These are phyloP conservation scores for Microctonus hyperodae DNA, from an alignment of 2,888 invertebrate species.

Conservation along the genomic window DNA sequence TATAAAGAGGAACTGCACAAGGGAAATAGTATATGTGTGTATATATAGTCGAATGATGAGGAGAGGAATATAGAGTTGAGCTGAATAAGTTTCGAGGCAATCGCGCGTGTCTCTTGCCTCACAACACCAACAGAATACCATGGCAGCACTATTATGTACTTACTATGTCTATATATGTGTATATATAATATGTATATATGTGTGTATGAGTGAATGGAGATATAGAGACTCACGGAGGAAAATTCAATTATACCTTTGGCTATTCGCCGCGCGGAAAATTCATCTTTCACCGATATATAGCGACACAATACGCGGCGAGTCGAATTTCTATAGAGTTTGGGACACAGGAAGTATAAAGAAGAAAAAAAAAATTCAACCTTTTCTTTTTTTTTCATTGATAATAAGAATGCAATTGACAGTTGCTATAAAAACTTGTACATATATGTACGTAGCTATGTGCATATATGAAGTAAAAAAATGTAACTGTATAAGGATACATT, in stretches of 20 bases:
- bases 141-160: conserved; percentile 9
- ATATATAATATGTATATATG: conserved; percentile 3
- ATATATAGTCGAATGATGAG: not conserved
- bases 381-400: not conserved
- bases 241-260: conserved; percentile 23
- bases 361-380: not conserved
- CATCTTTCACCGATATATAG: conserved; percentile 4
- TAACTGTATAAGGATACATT: not conserved
- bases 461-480: too few species aligned
- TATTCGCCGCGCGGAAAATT: conserved; percentile 10
- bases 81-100: conserved; percentile 6
- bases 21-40: not conserved
- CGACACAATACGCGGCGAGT: not conserved
- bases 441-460: too few species aligned
- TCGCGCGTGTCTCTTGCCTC: conserved; percentile 13
- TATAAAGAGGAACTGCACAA: not conserved
- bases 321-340: not conserved
- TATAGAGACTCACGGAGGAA: conserved; percentile 20
- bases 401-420: not conserved
- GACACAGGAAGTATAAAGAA: not conserved
- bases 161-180: conserved; percentile 22
- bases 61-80: not conserved
- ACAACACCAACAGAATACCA: not conserved
- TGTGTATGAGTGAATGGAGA: conserved; percentile 18
- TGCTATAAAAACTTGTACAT: too few species aligned